Percentiles rank a stretch among this genome's conserved stretches.
These are phyloP conservation scores for Oryctolagus cuniculus DNA, from an alignment of 2,113 vertebrate genomes.

Conservation along the genomic window DNA sequence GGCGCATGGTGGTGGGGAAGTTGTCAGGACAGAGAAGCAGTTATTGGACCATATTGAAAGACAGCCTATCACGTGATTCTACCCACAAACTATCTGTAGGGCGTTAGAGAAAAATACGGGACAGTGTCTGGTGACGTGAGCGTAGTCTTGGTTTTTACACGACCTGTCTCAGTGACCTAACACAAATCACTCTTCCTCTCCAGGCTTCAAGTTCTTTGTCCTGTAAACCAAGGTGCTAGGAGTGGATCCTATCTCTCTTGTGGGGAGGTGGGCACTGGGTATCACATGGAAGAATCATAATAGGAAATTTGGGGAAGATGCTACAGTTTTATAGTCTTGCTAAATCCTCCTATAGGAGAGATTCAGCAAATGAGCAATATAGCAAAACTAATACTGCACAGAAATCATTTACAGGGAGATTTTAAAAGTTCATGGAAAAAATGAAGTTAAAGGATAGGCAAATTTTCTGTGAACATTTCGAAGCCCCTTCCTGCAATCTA, in stretches of 20 bases:
- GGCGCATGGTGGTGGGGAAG: fast-evolving
- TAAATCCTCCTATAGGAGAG: background rate
- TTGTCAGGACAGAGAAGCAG: background rate
- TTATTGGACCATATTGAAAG: background rate
- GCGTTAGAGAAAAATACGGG: background rate
- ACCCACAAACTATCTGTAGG: background rate
- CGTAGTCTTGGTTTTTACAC: background rate
- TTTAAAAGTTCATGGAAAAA: no score
- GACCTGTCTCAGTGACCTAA: background rate
- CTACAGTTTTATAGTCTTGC: background rate
- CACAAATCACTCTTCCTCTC: background rate
- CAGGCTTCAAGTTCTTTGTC: background rate
- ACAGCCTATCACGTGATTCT: background rate
- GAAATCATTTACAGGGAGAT: background rate
- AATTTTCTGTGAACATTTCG: no score
- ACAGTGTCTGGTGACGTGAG: background rate
- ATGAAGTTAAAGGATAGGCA: no score
- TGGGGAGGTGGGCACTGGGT: background rate
- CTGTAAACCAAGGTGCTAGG: background rate
- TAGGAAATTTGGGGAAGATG: background rate
- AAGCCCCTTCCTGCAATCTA: no score
- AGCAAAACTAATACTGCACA: background rate
- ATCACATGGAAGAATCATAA: background rate
- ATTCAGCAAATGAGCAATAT: background rate
- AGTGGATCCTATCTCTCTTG: background rate